Conservation (phyloP, 2,888 invertebrate species). For the Frankliniella intonsa region DNA sequence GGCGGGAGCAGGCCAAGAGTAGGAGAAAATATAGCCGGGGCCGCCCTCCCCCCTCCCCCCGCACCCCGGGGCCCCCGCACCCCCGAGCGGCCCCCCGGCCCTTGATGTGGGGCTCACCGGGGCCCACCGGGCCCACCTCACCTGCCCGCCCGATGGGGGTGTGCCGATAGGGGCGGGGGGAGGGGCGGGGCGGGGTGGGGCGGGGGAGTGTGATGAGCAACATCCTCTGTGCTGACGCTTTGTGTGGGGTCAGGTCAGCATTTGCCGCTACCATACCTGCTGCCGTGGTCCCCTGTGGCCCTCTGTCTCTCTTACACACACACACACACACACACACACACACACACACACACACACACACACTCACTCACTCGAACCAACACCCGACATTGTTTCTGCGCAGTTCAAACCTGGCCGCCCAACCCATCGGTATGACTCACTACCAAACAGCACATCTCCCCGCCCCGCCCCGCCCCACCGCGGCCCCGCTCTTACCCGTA, state of each 20-base stretch:
- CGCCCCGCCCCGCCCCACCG: too few species aligned
- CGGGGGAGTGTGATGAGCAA: neutral
- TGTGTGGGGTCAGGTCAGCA: conserved; percentile 1
- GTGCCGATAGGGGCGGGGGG: neutral
- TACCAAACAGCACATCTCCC: too few species aligned
- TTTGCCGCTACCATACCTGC: conserved; percentile 8
- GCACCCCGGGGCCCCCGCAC: neutral
- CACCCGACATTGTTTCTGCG: neutral
- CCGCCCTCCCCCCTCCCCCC: neutral
- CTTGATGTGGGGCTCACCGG: neutral
- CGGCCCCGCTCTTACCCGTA: too few species aligned
- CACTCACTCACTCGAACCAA: neutral
- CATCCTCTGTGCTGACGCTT: neutral
- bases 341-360: neutral
- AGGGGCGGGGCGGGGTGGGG: neutral
- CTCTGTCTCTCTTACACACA: neutral
- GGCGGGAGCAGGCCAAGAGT: neutral
- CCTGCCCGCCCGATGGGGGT: neutral
- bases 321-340: neutral
- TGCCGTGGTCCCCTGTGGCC: neutral
- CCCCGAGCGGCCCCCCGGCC: neutral
- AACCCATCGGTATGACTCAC: too few species aligned
- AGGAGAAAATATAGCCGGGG: neutral
- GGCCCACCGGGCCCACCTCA: neutral
- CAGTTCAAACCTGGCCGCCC: too few species aligned